phyloP scores from a whole-genome alignment of 2,113 vertebrate genomes.

The Cygnus buccinator region DNA sequence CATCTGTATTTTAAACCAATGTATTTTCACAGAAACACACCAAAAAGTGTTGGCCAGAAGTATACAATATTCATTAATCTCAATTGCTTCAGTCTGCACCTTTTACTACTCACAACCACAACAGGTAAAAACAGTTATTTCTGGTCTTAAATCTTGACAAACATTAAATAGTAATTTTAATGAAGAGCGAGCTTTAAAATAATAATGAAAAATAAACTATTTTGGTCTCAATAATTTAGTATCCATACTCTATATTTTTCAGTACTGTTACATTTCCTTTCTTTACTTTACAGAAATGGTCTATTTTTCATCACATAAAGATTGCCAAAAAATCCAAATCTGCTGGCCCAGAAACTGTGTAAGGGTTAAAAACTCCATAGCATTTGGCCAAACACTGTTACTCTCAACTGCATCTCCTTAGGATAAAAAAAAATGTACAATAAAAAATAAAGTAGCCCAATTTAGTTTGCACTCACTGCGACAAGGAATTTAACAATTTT shows the following conservation, averaged over 20 bases:
- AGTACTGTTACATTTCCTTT: neutral
- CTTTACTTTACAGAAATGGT: neutral
- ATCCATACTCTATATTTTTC: accelerated
- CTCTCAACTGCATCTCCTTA: neutral
- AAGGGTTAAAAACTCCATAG: neutral
- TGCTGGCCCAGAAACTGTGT: neutral
- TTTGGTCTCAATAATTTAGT: neutral
- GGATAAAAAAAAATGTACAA: neutral
- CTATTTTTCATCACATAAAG: neutral
- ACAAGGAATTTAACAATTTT: slow-evolving; percentile 87
- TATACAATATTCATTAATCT: neutral
- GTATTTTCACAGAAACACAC: neutral
- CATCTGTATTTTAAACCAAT: neutral
- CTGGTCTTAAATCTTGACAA: neutral
- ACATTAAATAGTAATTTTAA: neutral
- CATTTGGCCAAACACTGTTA: neutral
- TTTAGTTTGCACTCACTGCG: slow-evolving; percentile 77
- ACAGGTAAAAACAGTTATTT: neutral
- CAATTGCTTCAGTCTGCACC: neutral
- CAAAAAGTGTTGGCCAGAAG: neutral
- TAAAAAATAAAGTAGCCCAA: neutral
- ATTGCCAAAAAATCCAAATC: neutral
- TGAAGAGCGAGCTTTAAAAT: neutral
- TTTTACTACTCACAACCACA: neutral
- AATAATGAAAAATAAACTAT: neutral